Evolutionary conservation across 1,140 invertebrate genomes (phyloP), one percentile per base, ranked within the genome.

Genomic region (Melitaea cinxia): DNA sequence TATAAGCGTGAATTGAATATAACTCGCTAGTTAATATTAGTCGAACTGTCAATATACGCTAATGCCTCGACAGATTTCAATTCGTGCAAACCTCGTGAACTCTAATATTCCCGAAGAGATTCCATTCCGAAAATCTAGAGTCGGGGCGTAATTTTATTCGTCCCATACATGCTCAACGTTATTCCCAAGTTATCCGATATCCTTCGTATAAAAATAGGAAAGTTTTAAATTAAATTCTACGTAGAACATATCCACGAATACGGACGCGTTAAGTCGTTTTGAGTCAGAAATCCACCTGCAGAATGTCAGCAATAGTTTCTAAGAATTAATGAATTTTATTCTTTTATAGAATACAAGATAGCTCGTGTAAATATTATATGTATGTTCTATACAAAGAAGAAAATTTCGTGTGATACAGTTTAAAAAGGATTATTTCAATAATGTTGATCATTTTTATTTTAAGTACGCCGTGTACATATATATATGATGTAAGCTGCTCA

Each of bases 141-240:
- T 17, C 14, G 54, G 26, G 15, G 54, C 28, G 9, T 55, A 57
- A 62, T 60, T 53, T 61, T 47, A 37, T 67, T 61, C 52, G 10
- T 55, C 9, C 58, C 53, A 61, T 64, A 64, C 64, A 64, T 19
- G 37, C 23, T 56, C 24, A 58, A 42, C 60, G 69, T 55, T 62
- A 56, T 66, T 59, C 55, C 53, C 42, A 65, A 65, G 62, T 65
- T 65, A 64, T 65, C 26, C 56, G 53, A 61, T 61, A 65, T 60
- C 19, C 57, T 47, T 57, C 56, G 24, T 39, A 37, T 23, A 68
- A 68, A 63, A 65, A 72, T 67, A 62, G 33, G 33, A 66, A 68
- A 72, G 42, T 72, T 69, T 69, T 58, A 62, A 70, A 70, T 61
- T 61, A 70, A 61, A 70, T 61, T 70, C 26, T 19, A n/a, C n/a